Evolutionary conservation across 2,113 vertebrate species (phyloP).

Genomic region (Buteo buteo): DNA sequence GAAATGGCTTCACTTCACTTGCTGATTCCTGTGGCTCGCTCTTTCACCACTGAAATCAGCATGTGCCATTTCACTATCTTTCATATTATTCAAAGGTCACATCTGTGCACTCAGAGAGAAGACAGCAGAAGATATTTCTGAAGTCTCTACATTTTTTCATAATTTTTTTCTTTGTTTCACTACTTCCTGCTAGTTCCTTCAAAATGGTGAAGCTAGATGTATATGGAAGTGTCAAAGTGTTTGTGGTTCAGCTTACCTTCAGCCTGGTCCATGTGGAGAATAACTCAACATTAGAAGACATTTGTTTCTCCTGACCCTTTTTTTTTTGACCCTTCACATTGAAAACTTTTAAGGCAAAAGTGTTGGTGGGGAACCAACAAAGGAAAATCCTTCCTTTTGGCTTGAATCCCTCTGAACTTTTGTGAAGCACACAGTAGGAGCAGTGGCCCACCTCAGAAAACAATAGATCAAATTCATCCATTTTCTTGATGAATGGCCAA

Average conservation of each 20-base stretch:
- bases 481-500: constrained; percentile 59
- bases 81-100: neutral
- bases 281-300: neutral
- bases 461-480: constrained; percentile 8
- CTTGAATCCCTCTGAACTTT: neutral
- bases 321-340: neutral
- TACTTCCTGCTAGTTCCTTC: neutral
- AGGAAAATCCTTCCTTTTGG: neutral
- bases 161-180: neutral
- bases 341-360: neutral
- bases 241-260: neutral
- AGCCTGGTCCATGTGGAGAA: neutral
- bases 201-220: neutral
- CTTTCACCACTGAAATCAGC: neutral
- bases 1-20: neutral
- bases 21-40: neutral
- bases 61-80: neutral
- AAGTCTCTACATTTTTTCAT: neutral
- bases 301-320: neutral
- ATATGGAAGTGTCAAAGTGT: neutral
- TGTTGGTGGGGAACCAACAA: neutral
- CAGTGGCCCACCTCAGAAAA: constrained; percentile 5
- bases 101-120: neutral
- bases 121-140: neutral
- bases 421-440: neutral